Base-by-base conservation (phyloP, 2,888 invertebrate species). In the Cataglyphis livida region DNA sequence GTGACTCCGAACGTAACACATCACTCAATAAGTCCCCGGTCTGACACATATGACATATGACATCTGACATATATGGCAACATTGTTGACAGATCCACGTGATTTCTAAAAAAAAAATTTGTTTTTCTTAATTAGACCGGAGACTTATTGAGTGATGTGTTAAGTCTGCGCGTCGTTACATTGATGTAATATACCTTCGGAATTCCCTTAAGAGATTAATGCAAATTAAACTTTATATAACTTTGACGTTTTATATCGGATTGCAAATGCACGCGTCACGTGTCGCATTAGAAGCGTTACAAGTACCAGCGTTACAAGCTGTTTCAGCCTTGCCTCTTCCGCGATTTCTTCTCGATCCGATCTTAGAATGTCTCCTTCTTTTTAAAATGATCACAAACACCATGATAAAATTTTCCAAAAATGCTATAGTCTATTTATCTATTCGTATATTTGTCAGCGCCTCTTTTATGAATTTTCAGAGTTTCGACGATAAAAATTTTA, bases 201-300 rank as follows among this genome's bases (percentile, higher is more conserved):
- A 18, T 59, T 41, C 12, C 38, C 18, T 38, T 15, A 32, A 48
- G 12, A 51, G 35, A 15, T 35, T 61, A 61, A 61, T 61, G 38
- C 61, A 44, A 61, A 61, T 18, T 74, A 28, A n/a, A 41, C 21
- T 76, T 84, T 84, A 57, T 62, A 54, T 81, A 87, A 87, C 25
- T 32, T 21, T 44, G 81, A 62, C 18, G 68, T 68, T 44, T 65
- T 48, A 21, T 54, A 62, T 59, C n/a, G 71, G 41, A 85, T 83
- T 41, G 51, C 79, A 35, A 66, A 38, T 84, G 41, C 71, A 79
- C 61, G 54, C 68, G 74, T 84, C 84, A 78, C 64, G 70, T 85
- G 87, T 84, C 87, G 79, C 68, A 81, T 89, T 87, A 88, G 87
- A 89, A 89, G 89, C 85, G 83, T 89, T 88, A 89, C 38, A 89